Percentiles rank a stretch among this genome's conserved stretches.
Evolutionary conservation across 2,888 invertebrate genomes (phyloP).

Genomic region (Schizotus pectinicornis): DNA sequence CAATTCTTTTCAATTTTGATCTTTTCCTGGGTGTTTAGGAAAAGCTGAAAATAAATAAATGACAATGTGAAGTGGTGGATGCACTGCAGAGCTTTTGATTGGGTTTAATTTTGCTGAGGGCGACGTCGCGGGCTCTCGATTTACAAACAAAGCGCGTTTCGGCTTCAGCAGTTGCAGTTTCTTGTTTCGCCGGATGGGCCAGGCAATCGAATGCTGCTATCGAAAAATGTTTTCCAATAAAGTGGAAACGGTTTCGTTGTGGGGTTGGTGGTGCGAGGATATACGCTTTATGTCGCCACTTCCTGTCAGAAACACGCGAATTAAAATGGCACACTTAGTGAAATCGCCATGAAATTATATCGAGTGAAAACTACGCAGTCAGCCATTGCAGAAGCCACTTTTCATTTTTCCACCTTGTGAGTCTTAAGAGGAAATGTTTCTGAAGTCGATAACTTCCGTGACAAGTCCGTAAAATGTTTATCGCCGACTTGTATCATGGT

Average conservation of each 20-base stretch:
- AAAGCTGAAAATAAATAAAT: too few relatives aligned
- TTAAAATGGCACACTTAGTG: constrained; percentile 50
- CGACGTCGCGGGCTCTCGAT: too few relatives aligned
- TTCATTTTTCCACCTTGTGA: constrained; percentile 11
- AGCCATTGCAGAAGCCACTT: constrained; percentile 17
- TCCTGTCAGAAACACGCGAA: constrained; percentile 52
- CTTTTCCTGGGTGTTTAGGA: too few relatives aligned
- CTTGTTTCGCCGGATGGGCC: neutral
- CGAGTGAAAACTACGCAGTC: constrained; percentile 48
- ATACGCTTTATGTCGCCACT: constrained; percentile 46
- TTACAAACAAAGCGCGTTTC: too few relatives aligned
- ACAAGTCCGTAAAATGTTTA: constrained; percentile 25
- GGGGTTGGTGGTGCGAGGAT: constrained; percentile 22
- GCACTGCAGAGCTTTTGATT: too few relatives aligned
- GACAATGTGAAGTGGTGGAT: too few relatives aligned
- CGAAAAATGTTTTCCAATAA: neutral
- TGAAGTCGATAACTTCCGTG: constrained; percentile 7
- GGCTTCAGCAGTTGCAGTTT: neutral
- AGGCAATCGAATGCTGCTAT: neutral
- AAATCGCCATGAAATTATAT: constrained; percentile 54
- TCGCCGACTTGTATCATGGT: constrained; percentile 2
- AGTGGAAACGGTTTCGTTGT: constrained; percentile 6
- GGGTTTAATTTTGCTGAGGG: too few relatives aligned
- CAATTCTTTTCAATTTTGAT: too few relatives aligned
- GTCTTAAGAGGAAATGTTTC: constrained; percentile 18